Evolutionary conservation across 2,888 invertebrate species (phyloP), one percentile per base, ranked within the genome.

Genomic region (Cosmia trapezina): DNA sequence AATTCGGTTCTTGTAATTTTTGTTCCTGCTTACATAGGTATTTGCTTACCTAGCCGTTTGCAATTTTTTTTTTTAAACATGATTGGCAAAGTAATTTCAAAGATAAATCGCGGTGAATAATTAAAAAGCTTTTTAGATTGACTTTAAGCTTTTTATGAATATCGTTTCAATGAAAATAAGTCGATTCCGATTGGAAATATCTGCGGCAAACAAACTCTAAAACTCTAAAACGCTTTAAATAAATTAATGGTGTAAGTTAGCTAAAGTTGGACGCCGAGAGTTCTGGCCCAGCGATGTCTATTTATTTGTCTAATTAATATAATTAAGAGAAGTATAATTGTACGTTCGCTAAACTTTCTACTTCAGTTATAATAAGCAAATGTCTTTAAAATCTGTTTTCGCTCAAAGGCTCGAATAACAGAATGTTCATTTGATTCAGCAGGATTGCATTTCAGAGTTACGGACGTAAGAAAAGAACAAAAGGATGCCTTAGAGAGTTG

Each of bases 181-280:
- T 80, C 71, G 56, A 72, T 81, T 80, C 79, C 64, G 78, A 83
- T 79, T 83, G 64, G 66, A 83, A 85, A 86, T 84, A 87, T 78
- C 73, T 83, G 79, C 79, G 75, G 70, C 81, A 86, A 87, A 89
- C 86, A 86, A 89, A 89, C 84, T 89, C 88, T n/a, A n/a, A n/a
- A n/a, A n/a, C n/a, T n/a, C n/a, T n/a, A n/a, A n/a, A n/a, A n/a
- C n/a, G 86, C 85, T 89, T 86, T 67, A 78, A 83, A 79, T 79
- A 88, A 89, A 90, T 91, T 91, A 90, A 91, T 90, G 87, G 88
- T 75, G 76, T 76, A 87, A 90, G 85, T 90, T 90, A 85, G 87
- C 83, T 83, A 86, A 88, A 87, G 83, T 90, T 87, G 74, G 84
- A 59, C 71, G 81, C 78, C 73, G 75, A 87, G 83, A 86, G 84